These are phyloP conservation scores for Rousettus madagascariensis DNA, from an alignment of 2,797 vertebrate genomes.

Conservation along the genomic window DNA sequence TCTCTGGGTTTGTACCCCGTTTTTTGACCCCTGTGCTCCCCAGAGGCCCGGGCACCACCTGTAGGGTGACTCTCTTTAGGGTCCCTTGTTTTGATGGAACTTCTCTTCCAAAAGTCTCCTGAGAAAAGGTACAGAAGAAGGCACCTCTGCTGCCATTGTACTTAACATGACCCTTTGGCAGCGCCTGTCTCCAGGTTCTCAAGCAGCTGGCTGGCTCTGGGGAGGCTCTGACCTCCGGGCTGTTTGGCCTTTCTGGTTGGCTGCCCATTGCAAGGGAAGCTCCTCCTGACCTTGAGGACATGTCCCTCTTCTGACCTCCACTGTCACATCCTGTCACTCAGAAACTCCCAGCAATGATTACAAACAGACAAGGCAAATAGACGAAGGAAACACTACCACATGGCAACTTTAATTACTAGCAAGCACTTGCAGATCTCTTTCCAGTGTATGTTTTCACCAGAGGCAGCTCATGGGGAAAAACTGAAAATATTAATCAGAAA, in stretches of 20 bases:
- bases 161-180: accelerated
- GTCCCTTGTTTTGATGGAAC: background rate
- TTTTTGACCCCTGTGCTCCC: background rate
- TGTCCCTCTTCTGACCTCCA: background rate
- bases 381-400: background rate
- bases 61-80: background rate
- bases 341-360: background rate
- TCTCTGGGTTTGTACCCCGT: background rate
- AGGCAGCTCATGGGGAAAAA: background rate
- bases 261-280: background rate
- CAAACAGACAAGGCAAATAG: background rate
- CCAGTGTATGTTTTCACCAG: background rate
- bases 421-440: background rate
- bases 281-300: background rate
- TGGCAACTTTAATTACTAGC: background rate
- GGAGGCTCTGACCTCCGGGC: background rate
- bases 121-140: background rate
- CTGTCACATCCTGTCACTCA: background rate
- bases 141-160: background rate
- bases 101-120: background rate
- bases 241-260: background rate
- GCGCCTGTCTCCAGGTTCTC: background rate
- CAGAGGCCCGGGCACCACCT: too few relatives aligned
- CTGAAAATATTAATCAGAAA: background rate
- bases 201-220: too few relatives aligned